These are phyloP conservation scores for Sebastes trivittatus DNA, from an alignment of 2,797 vertebrate species.

Conservation along the genomic window DNA sequence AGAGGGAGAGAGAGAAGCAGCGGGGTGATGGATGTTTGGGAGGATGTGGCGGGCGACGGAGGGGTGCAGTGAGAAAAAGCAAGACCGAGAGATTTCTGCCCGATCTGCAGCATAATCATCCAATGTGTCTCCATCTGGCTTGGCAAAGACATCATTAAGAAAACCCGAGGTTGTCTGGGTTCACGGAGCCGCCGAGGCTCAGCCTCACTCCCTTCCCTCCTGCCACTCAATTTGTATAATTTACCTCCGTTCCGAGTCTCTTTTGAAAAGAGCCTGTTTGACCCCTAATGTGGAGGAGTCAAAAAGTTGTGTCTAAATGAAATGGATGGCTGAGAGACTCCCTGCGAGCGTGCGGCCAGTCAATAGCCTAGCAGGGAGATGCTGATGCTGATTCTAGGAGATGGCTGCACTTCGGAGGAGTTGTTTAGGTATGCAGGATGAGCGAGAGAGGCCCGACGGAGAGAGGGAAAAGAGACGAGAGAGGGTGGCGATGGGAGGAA, in stretches of 20 bases:
- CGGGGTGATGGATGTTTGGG: constrained; percentile 50
- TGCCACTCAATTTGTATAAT: constrained; percentile 79
- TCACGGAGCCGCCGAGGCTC: constrained; percentile 52
- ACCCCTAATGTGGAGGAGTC: constrained; percentile 63
- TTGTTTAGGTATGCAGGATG: constrained; percentile 60
- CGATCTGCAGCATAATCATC: constrained; percentile 65
- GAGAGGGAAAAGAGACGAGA: background rate
- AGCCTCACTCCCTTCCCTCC: constrained; percentile 53
- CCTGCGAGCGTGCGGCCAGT: constrained; percentile 42
- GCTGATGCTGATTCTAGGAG: constrained; percentile 69
- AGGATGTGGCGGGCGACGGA: background rate
- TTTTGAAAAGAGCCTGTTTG: constrained; percentile 56
- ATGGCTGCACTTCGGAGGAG: constrained; percentile 50
- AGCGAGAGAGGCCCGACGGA: background rate
- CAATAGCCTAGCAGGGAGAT: constrained; percentile 49
- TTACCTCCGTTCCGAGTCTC: constrained; percentile 54
- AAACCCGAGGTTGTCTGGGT: constrained; percentile 66
- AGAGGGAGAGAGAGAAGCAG: constrained; percentile 23
- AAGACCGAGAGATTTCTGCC: constrained; percentile 42
- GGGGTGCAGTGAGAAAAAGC: constrained; percentile 28
- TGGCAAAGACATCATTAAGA: constrained; percentile 77
- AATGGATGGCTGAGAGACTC: constrained; percentile 63
- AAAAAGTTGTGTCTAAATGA: constrained; percentile 65
- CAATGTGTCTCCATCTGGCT: constrained; percentile 68
- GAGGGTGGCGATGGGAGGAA: constrained; percentile 43